Evolutionary conservation across 2,888 invertebrate genomes (phyloP).

Genomic region (Helleia helle): DNA sequence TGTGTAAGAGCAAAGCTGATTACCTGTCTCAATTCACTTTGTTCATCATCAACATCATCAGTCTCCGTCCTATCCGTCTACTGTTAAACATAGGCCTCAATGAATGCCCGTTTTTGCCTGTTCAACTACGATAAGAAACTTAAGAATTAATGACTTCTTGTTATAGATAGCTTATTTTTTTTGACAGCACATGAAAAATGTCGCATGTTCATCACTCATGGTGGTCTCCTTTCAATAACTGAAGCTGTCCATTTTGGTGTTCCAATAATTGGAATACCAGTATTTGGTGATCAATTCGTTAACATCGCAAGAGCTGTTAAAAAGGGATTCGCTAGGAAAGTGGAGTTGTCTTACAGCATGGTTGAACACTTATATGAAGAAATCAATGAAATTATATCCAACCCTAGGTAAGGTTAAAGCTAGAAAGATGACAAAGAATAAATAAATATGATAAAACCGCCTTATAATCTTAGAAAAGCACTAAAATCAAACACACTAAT

Average conservation of each 20-base stretch:
- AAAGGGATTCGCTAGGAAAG: slow-evolving; percentile 34
- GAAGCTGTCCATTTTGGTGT: slow-evolving; percentile 37
- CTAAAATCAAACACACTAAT: too few species aligned
- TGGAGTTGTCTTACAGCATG: slow-evolving; percentile 28
- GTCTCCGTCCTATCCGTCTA: too few species aligned
- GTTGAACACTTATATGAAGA: slow-evolving; percentile 30
- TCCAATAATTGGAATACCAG: slow-evolving; percentile 38
- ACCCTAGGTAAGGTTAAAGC: slow-evolving; percentile 30
- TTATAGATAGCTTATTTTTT: not conserved
- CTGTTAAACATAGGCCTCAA: too few species aligned
- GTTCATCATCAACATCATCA: too few species aligned
- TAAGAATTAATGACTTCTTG: not conserved
- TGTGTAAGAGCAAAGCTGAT: too few species aligned
- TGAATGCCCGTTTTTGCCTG: too few species aligned
- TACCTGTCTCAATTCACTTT: too few species aligned
- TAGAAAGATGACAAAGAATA: too few species aligned
- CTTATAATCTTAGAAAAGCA: too few species aligned
- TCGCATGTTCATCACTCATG: slow-evolving; percentile 35
- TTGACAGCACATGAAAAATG: slow-evolving; percentile 35
- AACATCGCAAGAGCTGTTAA: slow-evolving; percentile 37
- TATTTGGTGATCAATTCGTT: slow-evolving; percentile 39
- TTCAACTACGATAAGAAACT: not conserved
- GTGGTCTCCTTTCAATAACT: slow-evolving; percentile 35
- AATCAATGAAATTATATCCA: slow-evolving; percentile 29
- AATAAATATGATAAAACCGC: too few species aligned